Evolutionary conservation across 2,797 vertebrate genomes (phyloP).

Genomic region (Carapus acus): DNA sequence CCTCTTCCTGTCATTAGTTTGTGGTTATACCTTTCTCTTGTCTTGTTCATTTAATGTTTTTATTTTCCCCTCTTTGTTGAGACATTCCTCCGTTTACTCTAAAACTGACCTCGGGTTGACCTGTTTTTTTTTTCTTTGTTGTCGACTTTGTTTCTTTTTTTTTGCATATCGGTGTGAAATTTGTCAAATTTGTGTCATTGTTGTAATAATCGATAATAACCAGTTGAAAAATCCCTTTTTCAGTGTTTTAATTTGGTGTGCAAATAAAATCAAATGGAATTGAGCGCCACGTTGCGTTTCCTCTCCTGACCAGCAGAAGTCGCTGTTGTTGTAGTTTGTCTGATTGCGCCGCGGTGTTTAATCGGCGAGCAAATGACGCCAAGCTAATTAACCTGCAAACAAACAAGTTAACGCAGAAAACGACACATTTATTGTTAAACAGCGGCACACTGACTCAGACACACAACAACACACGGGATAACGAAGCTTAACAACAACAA

Average conservation of each 20-base stretch:
- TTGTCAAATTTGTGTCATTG: no score
- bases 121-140: no score
- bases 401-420: background rate
- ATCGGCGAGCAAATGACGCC: no score
- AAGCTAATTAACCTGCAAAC: no score
- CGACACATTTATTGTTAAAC: background rate
- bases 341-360: background rate
- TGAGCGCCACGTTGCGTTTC: background rate
- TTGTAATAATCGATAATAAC: no score
- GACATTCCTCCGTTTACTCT: no score
- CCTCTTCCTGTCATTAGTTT: conserved; percentile 21
- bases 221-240: background rate
- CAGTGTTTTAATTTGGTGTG: background rate
- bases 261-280: background rate
- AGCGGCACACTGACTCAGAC: background rate
- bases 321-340: background rate
- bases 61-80: background rate
- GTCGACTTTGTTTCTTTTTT: no score
- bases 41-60: background rate
- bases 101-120: no score
- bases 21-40: conserved; percentile 29
- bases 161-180: no score
- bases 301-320: background rate
- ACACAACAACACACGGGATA: no score
- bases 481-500: background rate